Conservation (phyloP, 2,113 vertebrate species). For the Dromiciops gliroides region DNA sequence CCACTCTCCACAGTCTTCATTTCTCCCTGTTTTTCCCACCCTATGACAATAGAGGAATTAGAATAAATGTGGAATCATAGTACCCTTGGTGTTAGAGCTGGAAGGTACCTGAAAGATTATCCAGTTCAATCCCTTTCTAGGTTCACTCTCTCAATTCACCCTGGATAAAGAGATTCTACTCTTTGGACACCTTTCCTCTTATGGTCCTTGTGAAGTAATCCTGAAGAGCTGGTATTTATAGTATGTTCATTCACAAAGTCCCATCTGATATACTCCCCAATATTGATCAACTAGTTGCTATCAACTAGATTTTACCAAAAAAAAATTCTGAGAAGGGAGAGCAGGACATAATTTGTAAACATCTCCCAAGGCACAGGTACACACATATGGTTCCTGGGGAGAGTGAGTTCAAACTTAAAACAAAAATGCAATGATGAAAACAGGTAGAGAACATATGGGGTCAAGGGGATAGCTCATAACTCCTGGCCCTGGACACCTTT, state of each 20-base stretch:
- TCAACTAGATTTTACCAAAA: background rate
- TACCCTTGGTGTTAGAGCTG: background rate
- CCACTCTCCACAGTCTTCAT: background rate
- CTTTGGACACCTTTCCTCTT: background rate
- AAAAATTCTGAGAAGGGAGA: background rate
- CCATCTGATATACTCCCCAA: background rate
- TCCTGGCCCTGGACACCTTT: background rate
- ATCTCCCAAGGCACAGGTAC: background rate
- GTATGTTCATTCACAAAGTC: background rate
- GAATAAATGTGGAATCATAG: background rate
- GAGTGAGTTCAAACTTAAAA: background rate
- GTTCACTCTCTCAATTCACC: background rate
- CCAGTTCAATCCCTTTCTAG: background rate
- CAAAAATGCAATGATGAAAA: background rate
- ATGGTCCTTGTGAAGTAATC: background rate
- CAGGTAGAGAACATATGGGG: background rate
- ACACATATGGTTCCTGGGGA: background rate
- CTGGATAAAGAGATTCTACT: background rate
- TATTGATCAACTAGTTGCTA: background rate
- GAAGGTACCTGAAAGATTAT: background rate
- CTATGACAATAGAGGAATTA: background rate
- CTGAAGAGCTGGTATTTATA: background rate
- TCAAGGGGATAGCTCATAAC: background rate
- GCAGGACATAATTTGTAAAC: background rate
- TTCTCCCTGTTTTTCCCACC: background rate